Evolutionary conservation across 2,113 vertebrate genomes (phyloP).

Genomic region (Blennius ocellaris): DNA sequence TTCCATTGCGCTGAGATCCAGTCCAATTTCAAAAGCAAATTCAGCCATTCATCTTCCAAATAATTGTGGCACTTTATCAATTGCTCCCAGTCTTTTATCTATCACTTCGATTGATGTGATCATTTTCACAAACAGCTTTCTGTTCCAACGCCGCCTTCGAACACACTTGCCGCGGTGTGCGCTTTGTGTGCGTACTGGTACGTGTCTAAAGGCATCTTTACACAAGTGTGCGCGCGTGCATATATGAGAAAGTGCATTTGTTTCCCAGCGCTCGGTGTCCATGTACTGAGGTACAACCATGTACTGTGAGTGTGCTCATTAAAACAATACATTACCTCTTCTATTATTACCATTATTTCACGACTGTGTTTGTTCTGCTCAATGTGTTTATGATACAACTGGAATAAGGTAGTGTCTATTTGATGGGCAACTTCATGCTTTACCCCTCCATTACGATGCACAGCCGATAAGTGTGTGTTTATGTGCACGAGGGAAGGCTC

Average conservation of each 20-base stretch:
- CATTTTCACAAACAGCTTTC: conserved; percentile 80
- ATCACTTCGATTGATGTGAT: conserved; percentile 85
- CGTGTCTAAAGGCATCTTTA: conserved; percentile 53
- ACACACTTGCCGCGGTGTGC: conserved; percentile 52
- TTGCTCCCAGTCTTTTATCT: conserved; percentile 83
- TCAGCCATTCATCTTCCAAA: conserved; percentile 83
- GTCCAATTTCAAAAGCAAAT: conserved; percentile 85
- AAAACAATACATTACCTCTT: conserved; percentile 49
- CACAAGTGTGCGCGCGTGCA: conserved; percentile 6
- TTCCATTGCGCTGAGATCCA: conserved; percentile 80
- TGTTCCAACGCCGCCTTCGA: conserved; percentile 67
- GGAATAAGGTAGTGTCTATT: conserved; percentile 51
- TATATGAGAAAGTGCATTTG: conserved; percentile 2
- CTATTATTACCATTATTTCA: conserved; percentile 36
- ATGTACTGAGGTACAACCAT: conserved; percentile 15
- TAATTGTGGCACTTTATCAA: conserved; percentile 86
- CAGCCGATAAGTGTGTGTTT: conserved; percentile 17
- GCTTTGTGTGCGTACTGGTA: conserved; percentile 10
- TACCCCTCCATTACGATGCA: conserved; percentile 42
- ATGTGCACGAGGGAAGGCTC: conserved; percentile 17
- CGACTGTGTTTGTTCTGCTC: conserved; percentile 31
- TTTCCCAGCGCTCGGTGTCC: conserved; percentile 5
- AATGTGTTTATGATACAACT: conserved; percentile 60
- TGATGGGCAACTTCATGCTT: conserved; percentile 47
- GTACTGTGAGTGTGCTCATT: conserved; percentile 24